Conservation (phyloP, 2,797 vertebrate genomes). For the Parauchenoglanis punctatus region DNA sequence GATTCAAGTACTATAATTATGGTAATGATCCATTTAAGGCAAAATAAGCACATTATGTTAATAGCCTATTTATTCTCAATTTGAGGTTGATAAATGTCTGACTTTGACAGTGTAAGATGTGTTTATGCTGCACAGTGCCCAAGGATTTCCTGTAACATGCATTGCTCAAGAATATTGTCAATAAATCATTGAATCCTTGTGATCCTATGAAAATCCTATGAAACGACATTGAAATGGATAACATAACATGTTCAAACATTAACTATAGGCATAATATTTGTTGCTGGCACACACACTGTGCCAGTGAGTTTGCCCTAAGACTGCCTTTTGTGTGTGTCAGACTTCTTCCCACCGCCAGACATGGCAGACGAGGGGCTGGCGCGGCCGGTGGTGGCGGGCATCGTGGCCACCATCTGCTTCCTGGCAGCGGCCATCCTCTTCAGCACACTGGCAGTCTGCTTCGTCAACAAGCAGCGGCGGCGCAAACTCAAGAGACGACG, state of each 20-base stretch:
- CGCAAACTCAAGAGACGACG: slow-evolving; percentile 94
- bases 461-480: slow-evolving; percentile 96
- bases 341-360: slow-evolving; percentile 94
- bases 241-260: neutral
- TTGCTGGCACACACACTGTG: neutral
- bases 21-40: slow-evolving; percentile 11
- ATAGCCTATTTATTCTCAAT: slow-evolving; percentile 27
- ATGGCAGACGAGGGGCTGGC: slow-evolving; percentile 91
- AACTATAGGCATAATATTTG: neutral
- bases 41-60: slow-evolving; percentile 11
- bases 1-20: slow-evolving; percentile 26
- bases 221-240: too few relatives aligned
- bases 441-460: slow-evolving; percentile 95
- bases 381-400: slow-evolving; percentile 93
- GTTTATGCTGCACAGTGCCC: neutral
- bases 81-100: neutral
- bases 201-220: neutral
- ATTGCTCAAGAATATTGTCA: neutral
- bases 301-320: slow-evolving; percentile 22
- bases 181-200: neutral
- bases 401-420: slow-evolving; percentile 98
- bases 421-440: slow-evolving; percentile 94
- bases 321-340: slow-evolving; percentile 66
- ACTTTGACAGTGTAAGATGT: neutral
- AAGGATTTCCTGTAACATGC: neutral